Evolutionary conservation across 2,113 vertebrate genomes (phyloP).

Genomic region (human (Homo sapiens)): GRCh38 chr9:23340001-23340500

Average conservation of each 20-base stretch:
- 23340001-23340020: background rate
- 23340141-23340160: constrained; percentile 54
- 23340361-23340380: background rate
- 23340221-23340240: constrained; percentile 30
- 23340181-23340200: constrained; percentile 34
- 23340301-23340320: background rate
- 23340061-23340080: constrained; percentile 32
- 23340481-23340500: background rate
- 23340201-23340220: constrained; percentile 31
- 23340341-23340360: background rate
- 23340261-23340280: background rate
- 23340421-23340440: background rate
- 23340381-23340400: constrained; percentile 8
- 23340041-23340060: background rate
- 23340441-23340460: background rate
- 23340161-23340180: constrained; percentile 41
- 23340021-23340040: constrained; percentile 26
- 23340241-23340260: constrained; percentile 34
- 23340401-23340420: background rate
- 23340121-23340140: constrained; percentile 41
- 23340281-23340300: constrained; percentile 16
- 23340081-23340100: constrained; percentile 49
- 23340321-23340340: background rate
- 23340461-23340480: background rate
- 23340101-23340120: constrained; percentile 42